Percentiles rank a stretch among this genome's conserved stretches.
phyloP scores from a whole-genome alignment of 2,113 vertebrate species.

The Sigmodon hispidus region DNA sequence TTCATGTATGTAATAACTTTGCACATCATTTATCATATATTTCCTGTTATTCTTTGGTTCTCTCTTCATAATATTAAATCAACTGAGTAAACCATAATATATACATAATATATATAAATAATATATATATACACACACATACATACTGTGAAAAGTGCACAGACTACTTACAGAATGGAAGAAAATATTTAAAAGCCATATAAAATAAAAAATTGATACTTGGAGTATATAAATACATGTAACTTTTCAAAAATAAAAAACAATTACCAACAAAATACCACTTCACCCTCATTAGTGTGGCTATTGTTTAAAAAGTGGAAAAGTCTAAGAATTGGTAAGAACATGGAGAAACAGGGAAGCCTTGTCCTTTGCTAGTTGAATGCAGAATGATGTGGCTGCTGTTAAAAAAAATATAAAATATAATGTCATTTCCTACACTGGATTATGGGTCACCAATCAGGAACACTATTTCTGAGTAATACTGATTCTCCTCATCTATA shows the following conservation, averaged over 20 bases:
- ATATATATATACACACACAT: no score
- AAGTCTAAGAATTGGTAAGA: background rate
- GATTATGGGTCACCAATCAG: background rate
- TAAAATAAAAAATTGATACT: background rate
- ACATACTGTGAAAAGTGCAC: background rate
- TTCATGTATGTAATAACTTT: background rate
- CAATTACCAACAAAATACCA: background rate
- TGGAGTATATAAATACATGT: background rate
- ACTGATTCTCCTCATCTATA: background rate
- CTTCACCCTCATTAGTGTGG: background rate
- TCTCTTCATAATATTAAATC: background rate
- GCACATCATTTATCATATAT: background rate
- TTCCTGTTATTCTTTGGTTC: background rate
- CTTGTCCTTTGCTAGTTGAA: background rate
- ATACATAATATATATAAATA: no score
- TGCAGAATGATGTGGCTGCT: background rate
- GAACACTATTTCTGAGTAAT: background rate
- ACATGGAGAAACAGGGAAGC: background rate
- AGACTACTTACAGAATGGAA: background rate
- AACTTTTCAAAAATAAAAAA: background rate
- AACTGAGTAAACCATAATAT: background rate
- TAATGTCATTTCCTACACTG: background rate
- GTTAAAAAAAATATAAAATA: background rate
- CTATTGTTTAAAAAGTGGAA: background rate
- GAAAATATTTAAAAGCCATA: background rate